Conservation (phyloP, 1,140 invertebrate genomes). For the Hycleus phaleratus region DNA sequence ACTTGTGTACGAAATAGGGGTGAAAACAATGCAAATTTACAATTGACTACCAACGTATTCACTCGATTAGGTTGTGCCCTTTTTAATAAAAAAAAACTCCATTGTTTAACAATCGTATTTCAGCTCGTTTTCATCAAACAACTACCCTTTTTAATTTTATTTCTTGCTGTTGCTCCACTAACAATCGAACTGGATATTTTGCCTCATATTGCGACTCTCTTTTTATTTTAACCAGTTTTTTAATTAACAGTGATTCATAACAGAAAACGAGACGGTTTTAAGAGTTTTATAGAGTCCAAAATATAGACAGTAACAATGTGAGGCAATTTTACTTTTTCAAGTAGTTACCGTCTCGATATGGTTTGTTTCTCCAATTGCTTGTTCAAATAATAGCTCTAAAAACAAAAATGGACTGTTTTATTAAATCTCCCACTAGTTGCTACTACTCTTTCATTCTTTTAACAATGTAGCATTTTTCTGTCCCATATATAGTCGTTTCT, state of each 20-base stretch:
- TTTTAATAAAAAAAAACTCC: slow-evolving; percentile 7
- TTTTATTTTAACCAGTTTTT: too few relatives aligned
- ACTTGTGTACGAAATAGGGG: neutral
- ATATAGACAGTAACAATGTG: too few relatives aligned
- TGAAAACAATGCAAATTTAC: slow-evolving; percentile 8
- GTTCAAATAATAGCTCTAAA: neutral
- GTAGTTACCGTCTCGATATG: too few relatives aligned
- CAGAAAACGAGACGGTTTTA: too few relatives aligned
- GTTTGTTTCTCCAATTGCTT: too few relatives aligned
- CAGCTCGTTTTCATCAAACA: slow-evolving; percentile 5
- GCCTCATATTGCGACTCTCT: too few relatives aligned
- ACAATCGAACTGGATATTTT: too few relatives aligned
- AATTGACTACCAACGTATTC: slow-evolving; percentile 10
- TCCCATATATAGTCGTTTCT: neutral
- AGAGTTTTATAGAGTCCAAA: too few relatives aligned
- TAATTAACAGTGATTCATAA: too few relatives aligned
- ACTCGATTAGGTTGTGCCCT: slow-evolving; percentile 5
- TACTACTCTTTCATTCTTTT: neutral
- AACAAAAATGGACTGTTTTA: neutral
- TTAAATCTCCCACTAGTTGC: neutral
- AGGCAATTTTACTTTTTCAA: too few relatives aligned
- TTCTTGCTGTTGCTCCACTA: neutral
- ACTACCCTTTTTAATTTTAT: slow-evolving; percentile 4
- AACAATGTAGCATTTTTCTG: neutral
- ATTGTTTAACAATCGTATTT: slow-evolving; percentile 10